phyloP scores from a whole-genome alignment of 2,113 vertebrate species.

The Mormyrus lacerda region DNA sequence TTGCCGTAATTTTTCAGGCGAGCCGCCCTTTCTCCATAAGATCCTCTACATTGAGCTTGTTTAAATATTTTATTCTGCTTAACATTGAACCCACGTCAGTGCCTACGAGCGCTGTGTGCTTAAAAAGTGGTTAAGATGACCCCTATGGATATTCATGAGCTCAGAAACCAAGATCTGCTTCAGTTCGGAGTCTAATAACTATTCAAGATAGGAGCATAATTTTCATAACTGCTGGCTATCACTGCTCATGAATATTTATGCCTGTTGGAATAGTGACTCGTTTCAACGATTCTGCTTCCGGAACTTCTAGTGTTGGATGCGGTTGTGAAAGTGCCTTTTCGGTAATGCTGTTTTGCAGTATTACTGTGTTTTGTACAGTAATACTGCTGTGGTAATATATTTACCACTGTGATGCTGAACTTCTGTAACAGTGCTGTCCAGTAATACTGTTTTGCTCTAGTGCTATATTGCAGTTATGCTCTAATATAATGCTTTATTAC shows the following conservation, averaged over 20 bases:
- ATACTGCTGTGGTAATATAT: neutral
- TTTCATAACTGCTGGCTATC: slow-evolving; percentile 1
- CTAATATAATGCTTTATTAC: neutral
- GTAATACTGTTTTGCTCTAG: neutral
- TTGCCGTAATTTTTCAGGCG: neutral
- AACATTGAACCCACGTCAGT: neutral
- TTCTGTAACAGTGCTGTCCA: neutral
- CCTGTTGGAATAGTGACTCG: neutral
- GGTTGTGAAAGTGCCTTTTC: neutral
- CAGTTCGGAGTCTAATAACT: neutral
- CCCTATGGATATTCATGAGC: slow-evolving; percentile 8
- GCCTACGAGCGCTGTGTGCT: neutral
- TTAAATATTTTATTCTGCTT: neutral
- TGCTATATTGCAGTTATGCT: neutral
- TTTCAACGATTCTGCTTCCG: neutral
- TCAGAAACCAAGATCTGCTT: neutral
- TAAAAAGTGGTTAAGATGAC: slow-evolving; percentile 6
- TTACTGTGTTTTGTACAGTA: neutral
- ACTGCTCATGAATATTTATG: slow-evolving; percentile 14
- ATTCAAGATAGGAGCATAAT: slow-evolving; percentile 8
- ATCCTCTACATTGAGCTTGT: neutral
- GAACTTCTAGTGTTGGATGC: neutral
- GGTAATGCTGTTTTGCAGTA: neutral
- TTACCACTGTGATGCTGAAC: neutral
- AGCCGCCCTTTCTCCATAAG: neutral